Base-by-base conservation (phyloP, 2,113 vertebrate genomes). In the Hippocampus abdominalis region DNA sequence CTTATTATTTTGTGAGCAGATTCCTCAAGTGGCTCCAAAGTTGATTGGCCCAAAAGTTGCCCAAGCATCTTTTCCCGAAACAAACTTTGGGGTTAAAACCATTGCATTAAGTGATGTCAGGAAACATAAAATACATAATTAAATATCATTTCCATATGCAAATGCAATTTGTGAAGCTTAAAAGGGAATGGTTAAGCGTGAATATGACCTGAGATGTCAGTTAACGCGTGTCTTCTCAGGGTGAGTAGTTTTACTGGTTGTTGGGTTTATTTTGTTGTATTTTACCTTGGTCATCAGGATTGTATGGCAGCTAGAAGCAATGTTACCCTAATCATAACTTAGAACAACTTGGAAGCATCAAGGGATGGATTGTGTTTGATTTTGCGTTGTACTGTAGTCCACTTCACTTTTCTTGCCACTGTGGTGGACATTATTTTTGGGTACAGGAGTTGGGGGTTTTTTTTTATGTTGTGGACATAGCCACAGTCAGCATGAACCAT, bases 401-500 rank as follows among this genome's bases (percentile, higher is more conserved):
- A 56, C 53, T 56, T 56, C n/a, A 11, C 53, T 7, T 57, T 56
- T 57, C 54, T 57, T 27, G 54, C 54, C n/a, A 57, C n/a, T 15
- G 54, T 57, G 54, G 4, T 25, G 21, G 9, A 54, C n/a, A 23
- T 23, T 54, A 23, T 23, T n/a, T 53, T 54, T 10, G 8, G 51
- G 51, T 3, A 54, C 21, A 8, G 10, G 54, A 57, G 11, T 23
- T 57, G n/a, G n/a, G n/a, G n/a, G n/a, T 25, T 56, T 56, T 13
- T 54, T 48, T 48, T 48, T 48, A 49, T 49, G 46, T 18, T 49
- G 36, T 42, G 36, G 61, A 63, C 10, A n/a, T 13, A 12, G 20
- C 36, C 60, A 60, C 69, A 73, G 77, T 82, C 80, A 82, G 81
- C 69, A 78, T 71, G 75, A 49, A 78, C 75, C 73, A 68, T 51